These are phyloP conservation scores for Prionailurus viverrinus DNA, from an alignment of 2,113 vertebrate species.

Conservation along the genomic window DNA sequence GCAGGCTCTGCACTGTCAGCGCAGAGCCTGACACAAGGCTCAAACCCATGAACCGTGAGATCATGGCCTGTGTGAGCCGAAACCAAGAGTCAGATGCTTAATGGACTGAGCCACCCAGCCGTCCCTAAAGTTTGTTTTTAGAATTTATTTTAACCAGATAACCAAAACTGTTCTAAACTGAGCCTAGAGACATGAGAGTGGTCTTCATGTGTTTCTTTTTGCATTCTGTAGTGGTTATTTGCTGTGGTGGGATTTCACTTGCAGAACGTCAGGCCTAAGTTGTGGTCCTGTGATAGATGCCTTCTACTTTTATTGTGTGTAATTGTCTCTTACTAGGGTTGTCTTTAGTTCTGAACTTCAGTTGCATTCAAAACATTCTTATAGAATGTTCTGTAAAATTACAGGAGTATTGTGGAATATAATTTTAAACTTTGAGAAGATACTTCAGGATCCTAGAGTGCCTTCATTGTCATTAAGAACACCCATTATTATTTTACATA, in stretches of 20 bases:
- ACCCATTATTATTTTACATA: background rate
- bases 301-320: background rate
- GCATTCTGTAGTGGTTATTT: background rate
- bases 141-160: background rate
- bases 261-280: background rate
- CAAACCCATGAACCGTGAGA: no score
- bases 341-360: conserved; percentile 35
- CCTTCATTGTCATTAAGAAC: background rate
- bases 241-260: background rate
- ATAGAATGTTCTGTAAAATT: background rate
- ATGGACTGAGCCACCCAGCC: no score
- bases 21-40: no score
- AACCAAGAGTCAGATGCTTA: no score
- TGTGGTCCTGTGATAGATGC: background rate
- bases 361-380: background rate
- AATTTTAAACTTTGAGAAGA: conserved; percentile 17
- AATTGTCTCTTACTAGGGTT: background rate
- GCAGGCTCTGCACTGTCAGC: no score
- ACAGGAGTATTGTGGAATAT: background rate
- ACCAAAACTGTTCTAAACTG: background rate
- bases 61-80: no score
- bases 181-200: background rate
- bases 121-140: background rate
- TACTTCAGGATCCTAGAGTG: background rate
- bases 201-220: background rate